These are phyloP conservation scores for Argentina silus DNA, from an alignment of 2,797 vertebrate species.

Conservation along the genomic window DNA sequence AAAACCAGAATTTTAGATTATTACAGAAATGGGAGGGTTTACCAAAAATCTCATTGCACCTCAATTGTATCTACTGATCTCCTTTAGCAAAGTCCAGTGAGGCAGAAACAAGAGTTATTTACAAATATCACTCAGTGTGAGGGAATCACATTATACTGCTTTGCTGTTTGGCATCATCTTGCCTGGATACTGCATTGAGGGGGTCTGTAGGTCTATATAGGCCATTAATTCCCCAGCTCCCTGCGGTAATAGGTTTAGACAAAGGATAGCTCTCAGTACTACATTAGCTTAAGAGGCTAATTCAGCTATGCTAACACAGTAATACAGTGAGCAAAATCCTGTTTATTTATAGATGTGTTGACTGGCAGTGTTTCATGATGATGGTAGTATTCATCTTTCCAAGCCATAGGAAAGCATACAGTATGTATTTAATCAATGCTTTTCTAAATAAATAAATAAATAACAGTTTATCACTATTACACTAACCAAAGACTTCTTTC, in stretches of 20 bases:
- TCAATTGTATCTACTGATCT: conserved; percentile 18
- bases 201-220: not conserved
- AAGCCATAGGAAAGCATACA: conserved; percentile 34
- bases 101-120: not conserved
- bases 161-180: not conserved
- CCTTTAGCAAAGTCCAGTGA: conserved; percentile 5
- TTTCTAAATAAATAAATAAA: not conserved
- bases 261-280: conserved; percentile 7
- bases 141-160: not conserved
- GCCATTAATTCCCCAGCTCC: not conserved
- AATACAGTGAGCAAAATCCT: conserved; percentile 42
- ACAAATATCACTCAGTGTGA: not conserved
- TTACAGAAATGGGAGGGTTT: conserved; percentile 45
- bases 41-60: conserved; percentile 25
- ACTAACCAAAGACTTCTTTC: conserved; percentile 37
- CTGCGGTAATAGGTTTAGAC: not conserved
- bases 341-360: conserved; percentile 40
- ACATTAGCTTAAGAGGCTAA: conserved; percentile 12
- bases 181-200: not conserved
- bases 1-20: conserved; percentile 44
- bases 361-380: conserved; percentile 45
- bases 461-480: not conserved
- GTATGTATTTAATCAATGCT: not conserved
- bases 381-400: conserved; percentile 30
- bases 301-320: conserved; percentile 31